Percentiles rank a stretch among this genome's conserved stretches.
Conservation (phyloP, 2,797 vertebrate genomes). For the Acipenser transmontanus region DNA sequence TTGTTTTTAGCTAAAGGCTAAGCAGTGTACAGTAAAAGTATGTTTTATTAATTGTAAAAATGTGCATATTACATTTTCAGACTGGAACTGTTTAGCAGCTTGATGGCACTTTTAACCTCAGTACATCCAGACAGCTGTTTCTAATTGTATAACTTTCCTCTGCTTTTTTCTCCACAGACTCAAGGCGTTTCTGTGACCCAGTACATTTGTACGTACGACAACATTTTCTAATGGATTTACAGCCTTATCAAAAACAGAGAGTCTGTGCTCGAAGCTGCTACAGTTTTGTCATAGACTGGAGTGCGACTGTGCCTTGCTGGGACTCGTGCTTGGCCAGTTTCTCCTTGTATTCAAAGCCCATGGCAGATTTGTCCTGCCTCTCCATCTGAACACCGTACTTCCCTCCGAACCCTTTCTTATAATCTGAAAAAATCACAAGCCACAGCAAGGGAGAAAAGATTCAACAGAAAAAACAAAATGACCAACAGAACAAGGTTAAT, state of each 20-base stretch:
- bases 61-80: too few relatives aligned
- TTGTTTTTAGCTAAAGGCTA: too few relatives aligned
- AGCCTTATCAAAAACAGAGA: slow-evolving; percentile 3
- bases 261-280: slow-evolving; percentile 44
- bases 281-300: slow-evolving; percentile 25
- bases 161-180: too few relatives aligned
- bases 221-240: background rate
- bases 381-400: slow-evolving; percentile 81
- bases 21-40: too few relatives aligned
- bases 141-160: too few relatives aligned
- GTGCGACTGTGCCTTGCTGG: slow-evolving; percentile 62
- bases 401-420: slow-evolving; percentile 90
- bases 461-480: slow-evolving; percentile 23
- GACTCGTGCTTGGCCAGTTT: slow-evolving; percentile 76
- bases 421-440: slow-evolving; percentile 71
- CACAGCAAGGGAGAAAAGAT: slow-evolving; percentile 21
- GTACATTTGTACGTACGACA: background rate
- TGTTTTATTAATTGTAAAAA: too few relatives aligned
- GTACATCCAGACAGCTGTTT: too few relatives aligned
- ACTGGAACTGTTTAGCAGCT: too few relatives aligned
- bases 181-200: background rate
- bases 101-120: too few relatives aligned
- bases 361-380: slow-evolving; percentile 80
- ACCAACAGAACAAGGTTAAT: slow-evolving; percentile 28
- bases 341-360: slow-evolving; percentile 91